phyloP scores from a whole-genome alignment of 2,797 vertebrate species.

The Margarornis squamiger region DNA sequence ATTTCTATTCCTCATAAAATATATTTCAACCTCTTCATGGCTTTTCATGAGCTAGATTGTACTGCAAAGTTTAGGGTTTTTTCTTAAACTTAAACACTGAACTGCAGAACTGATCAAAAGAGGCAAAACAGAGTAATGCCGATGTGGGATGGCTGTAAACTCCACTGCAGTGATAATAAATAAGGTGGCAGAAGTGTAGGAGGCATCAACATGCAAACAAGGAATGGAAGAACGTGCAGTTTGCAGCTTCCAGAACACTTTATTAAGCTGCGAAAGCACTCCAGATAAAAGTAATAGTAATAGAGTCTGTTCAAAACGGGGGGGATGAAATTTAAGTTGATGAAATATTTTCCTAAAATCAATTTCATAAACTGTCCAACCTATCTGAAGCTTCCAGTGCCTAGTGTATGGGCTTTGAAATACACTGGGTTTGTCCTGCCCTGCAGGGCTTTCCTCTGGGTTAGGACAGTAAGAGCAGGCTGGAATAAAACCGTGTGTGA shows the following conservation, averaged over 20 bases:
- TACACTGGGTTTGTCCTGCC: not conserved
- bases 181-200: fast-evolving
- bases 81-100: not conserved
- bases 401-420: not conserved
- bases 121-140: fast-evolving
- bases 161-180: not conserved
- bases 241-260: not conserved
- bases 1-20: not conserved
- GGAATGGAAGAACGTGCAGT: not conserved
- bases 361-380: not conserved
- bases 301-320: not conserved
- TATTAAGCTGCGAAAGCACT: not conserved
- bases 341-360: not conserved
- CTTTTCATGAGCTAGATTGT: not conserved
- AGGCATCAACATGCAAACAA: not conserved
- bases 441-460: not conserved
- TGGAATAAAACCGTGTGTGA: not conserved
- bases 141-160: not conserved
- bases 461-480: not conserved
- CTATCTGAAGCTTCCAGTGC: not conserved
- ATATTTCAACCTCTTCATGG: not conserved
- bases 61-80: not conserved
- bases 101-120: not conserved
- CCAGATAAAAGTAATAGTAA: not conserved
- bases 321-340: fast-evolving